A percentile compares a stretch with the other conserved stretches of the same genome.
Conservation (phyloP, 2,113 vertebrate genomes). For the Emydocephalus ijimae region DNA sequence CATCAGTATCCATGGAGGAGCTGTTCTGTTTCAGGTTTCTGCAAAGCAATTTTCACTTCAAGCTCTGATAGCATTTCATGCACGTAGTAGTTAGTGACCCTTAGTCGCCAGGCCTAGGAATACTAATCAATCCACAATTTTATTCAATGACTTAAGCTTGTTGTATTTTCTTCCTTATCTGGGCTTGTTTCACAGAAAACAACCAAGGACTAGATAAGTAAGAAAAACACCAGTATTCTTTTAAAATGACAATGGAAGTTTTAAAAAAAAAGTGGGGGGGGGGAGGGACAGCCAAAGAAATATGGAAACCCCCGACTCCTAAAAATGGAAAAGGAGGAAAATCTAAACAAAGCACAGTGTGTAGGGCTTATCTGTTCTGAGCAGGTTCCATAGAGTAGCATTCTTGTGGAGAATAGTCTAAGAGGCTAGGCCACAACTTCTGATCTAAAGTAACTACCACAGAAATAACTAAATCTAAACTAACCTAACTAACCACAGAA, state of each 20-base stretch:
- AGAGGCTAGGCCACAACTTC: background rate
- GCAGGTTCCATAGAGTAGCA: background rate
- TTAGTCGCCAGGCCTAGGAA: background rate
- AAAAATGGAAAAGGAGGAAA: background rate
- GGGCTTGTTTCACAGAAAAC: background rate
- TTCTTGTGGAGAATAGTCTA: background rate
- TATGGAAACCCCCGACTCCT: background rate
- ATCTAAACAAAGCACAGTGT: background rate
- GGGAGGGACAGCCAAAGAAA: background rate
- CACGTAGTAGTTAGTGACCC: background rate
- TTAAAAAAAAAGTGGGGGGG: background rate
- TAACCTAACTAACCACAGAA: too few species aligned
- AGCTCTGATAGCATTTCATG: background rate
- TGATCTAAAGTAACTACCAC: background rate
- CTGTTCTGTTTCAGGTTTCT: background rate
- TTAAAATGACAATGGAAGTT: background rate
- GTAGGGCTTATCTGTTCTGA: background rate
- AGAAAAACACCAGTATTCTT: background rate
- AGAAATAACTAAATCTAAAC: background rate
- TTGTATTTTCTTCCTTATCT: background rate
- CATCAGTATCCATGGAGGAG: background rate
- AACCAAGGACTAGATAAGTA: background rate
- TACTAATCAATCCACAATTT: background rate
- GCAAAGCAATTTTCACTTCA: background rate
- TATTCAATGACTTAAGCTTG: background rate